These are phyloP conservation scores for Peromyscus leucopus DNA, from an alignment of 2,113 vertebrate species.

Conservation along the genomic window DNA sequence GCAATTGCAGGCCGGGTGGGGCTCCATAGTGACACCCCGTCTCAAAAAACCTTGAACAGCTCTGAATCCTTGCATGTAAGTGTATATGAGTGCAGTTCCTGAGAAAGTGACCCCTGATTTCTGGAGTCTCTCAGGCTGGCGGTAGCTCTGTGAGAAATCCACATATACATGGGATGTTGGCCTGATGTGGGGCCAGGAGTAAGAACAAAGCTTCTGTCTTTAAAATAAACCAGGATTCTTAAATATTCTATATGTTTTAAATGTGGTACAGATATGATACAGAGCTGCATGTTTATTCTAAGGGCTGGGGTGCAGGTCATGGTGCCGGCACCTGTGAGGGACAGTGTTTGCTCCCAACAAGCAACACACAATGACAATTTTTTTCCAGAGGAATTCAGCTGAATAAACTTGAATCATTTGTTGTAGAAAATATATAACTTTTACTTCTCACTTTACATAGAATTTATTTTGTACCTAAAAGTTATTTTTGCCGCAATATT, in stretches of 20 bases:
- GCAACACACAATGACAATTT: background rate
- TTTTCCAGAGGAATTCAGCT: background rate
- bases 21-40: background rate
- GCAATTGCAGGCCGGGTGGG: background rate
- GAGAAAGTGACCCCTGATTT: background rate
- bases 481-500: background rate
- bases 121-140: background rate
- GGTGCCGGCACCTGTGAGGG: background rate
- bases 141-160: background rate
- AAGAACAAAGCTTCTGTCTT: background rate
- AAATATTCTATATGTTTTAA: background rate
- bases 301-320: background rate
- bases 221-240: background rate
- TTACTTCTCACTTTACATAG: background rate
- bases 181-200: background rate
- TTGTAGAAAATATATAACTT: background rate
- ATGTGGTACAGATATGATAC: background rate
- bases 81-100: background rate
- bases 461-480: conserved; percentile 41
- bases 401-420: conserved; percentile 32
- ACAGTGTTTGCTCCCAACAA: background rate
- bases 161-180: background rate
- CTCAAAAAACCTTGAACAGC: background rate
- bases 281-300: background rate
- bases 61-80: background rate